A percentile compares a stretch with the other conserved stretches of the same genome.
phyloP scores from a whole-genome alignment of 2,888 invertebrate species.

The Zhengitettix transpicula region DNA sequence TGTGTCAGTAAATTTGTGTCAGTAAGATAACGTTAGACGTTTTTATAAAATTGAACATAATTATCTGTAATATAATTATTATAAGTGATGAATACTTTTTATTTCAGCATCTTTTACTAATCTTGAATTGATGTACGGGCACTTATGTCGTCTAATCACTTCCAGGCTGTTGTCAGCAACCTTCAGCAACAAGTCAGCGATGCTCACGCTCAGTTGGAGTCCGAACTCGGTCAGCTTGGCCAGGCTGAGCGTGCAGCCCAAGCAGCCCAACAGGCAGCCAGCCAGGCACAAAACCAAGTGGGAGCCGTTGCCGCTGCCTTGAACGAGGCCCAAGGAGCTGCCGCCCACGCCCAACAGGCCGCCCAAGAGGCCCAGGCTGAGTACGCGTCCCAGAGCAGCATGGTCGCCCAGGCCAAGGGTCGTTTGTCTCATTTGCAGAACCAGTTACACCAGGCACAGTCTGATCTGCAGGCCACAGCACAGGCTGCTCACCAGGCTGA shows the following conservation, averaged over 20 bases:
- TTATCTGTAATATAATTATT: no score
- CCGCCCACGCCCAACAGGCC: constrained; percentile 44
- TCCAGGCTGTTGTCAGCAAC: neutral
- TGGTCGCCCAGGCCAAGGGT: constrained; percentile 30
- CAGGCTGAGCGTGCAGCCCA: constrained; percentile 55
- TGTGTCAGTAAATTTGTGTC: no score
- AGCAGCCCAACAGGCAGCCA: constrained; percentile 49
- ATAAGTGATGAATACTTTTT: no score
- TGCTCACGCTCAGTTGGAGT: constrained; percentile 47
- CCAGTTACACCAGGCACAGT: constrained; percentile 46
- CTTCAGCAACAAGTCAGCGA: constrained; percentile 59
- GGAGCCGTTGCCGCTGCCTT: constrained; percentile 18
- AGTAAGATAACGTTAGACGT: no score
- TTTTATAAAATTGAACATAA: no score
- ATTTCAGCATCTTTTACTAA: no score
- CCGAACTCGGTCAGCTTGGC: constrained; percentile 54
- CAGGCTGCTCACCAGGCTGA: constrained; percentile 48
- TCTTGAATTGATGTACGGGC: no score
- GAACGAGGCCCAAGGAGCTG: constrained; percentile 50
- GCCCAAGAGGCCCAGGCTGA: constrained; percentile 59
- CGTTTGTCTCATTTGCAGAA: constrained; percentile 35
- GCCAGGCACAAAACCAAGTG: constrained; percentile 34
- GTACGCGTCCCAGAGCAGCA: constrained; percentile 57
- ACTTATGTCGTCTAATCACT: no score
- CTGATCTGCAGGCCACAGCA: constrained; percentile 61